Evolutionary conservation across 2,113 vertebrate species (phyloP).

Genomic region (Pelecanoides urinatrix): DNA sequence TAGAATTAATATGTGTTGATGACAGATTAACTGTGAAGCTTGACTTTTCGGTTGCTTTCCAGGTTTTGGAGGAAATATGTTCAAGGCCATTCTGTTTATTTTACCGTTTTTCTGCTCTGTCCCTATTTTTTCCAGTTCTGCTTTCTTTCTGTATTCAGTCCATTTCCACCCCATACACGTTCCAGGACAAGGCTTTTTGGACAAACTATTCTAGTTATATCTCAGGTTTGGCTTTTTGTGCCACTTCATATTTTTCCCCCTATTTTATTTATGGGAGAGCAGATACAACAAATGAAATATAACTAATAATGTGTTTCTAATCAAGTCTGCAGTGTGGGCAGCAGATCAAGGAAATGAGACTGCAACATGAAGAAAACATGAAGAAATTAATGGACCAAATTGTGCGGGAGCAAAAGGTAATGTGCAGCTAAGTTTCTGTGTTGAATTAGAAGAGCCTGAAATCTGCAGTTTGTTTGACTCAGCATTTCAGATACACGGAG

Average conservation of each 20-base stretch:
- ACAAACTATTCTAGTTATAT: neutral
- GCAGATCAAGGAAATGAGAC: constrained; percentile 90
- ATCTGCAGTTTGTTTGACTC: neutral
- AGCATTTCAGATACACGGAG: neutral
- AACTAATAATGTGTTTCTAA: constrained; percentile 41
- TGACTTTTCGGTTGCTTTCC: neutral
- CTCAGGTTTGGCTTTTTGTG: neutral
- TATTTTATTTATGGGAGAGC: neutral
- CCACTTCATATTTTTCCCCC: neutral
- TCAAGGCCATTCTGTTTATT: neutral
- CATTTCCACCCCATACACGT: neutral
- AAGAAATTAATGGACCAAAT: constrained; percentile 80
- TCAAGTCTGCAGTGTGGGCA: constrained; percentile 94
- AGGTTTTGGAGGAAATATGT: neutral
- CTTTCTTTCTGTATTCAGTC: neutral
- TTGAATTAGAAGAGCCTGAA: neutral
- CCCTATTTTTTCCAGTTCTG: neutral
- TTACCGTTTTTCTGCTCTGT: neutral
- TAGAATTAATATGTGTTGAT: neutral
- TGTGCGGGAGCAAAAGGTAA: constrained; percentile 76
- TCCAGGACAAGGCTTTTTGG: neutral
- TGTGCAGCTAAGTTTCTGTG: neutral
- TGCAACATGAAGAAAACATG: constrained; percentile 89
- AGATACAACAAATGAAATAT: neutral
- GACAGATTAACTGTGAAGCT: neutral